Conservation (phyloP, 2,113 vertebrate species). For the Gorsachius goisagi region DNA sequence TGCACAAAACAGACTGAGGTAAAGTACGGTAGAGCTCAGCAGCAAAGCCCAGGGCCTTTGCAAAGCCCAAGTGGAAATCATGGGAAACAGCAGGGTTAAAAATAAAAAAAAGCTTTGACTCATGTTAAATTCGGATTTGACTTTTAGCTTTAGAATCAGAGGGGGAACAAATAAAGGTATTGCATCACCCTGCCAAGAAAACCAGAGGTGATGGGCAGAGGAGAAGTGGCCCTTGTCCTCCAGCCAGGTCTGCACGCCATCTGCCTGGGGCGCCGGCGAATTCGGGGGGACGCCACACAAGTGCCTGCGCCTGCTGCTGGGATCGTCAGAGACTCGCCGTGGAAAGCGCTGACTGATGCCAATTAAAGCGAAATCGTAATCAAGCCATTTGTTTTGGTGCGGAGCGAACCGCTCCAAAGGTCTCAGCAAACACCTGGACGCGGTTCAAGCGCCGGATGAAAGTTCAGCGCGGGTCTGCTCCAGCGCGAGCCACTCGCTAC, state of each 20-base stretch:
- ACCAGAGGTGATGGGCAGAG: neutral
- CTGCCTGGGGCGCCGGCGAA: neutral
- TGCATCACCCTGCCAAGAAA: neutral
- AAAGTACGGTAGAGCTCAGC: neutral
- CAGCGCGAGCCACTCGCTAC: accelerated
- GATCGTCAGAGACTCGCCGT: neutral
- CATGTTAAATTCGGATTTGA: neutral
- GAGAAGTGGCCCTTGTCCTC: neutral
- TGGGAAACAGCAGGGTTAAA: neutral
- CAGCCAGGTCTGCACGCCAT: neutral
- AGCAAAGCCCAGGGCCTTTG: neutral
- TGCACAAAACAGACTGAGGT: neutral
- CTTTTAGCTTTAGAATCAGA: neutral
- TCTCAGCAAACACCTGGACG: neutral
- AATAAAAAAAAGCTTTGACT: neutral
- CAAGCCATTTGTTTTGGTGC: constrained; percentile 41
- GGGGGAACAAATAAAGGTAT: neutral
- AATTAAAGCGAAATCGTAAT: constrained; percentile 44
- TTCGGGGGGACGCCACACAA: neutral
- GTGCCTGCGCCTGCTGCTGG: neutral
- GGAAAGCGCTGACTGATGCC: constrained; percentile 33
- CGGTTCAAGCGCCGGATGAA: neutral
- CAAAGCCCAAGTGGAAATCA: neutral
- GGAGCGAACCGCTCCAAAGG: neutral
- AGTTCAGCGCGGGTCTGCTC: neutral